phyloP scores from a whole-genome alignment of 2,113 vertebrate genomes.

The Upupa epops region DNA sequence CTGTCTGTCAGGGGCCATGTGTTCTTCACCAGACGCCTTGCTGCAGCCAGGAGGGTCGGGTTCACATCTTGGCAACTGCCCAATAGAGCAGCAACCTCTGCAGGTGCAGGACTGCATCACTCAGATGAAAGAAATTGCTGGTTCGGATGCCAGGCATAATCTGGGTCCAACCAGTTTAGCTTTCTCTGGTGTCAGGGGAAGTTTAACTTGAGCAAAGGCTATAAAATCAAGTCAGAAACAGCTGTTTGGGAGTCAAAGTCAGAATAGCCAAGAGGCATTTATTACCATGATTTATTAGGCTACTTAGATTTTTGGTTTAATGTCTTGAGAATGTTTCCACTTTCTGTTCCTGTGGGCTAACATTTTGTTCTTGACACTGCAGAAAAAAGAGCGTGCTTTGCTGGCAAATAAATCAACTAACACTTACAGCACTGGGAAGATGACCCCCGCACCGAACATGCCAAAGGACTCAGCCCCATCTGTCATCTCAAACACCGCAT shows the following conservation, averaged over 20 bases:
- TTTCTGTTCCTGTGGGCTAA: not conserved
- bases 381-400: constrained; percentile 92
- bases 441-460: constrained; percentile 88
- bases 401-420: constrained; percentile 89
- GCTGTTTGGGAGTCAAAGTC: not conserved
- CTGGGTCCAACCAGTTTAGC: accelerated
- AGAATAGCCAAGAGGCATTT: not conserved
- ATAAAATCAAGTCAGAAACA: not conserved
- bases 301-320: not conserved
- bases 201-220: not conserved
- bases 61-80: not conserved
- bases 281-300: not conserved
- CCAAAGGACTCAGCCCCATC: constrained; percentile 88
- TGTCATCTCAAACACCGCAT: constrained; percentile 84
- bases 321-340: not conserved
- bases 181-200: not conserved
- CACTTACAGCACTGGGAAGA: constrained; percentile 81
- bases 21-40: not conserved
- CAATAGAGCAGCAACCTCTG: not conserved
- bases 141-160: not conserved
- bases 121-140: not conserved
- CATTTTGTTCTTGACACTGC: constrained; percentile 39
- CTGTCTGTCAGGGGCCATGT: not conserved
- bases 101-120: not conserved
- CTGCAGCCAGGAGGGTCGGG: not conserved